phyloP scores from a whole-genome alignment of 2,113 vertebrate genomes.

The Mola mola region DNA sequence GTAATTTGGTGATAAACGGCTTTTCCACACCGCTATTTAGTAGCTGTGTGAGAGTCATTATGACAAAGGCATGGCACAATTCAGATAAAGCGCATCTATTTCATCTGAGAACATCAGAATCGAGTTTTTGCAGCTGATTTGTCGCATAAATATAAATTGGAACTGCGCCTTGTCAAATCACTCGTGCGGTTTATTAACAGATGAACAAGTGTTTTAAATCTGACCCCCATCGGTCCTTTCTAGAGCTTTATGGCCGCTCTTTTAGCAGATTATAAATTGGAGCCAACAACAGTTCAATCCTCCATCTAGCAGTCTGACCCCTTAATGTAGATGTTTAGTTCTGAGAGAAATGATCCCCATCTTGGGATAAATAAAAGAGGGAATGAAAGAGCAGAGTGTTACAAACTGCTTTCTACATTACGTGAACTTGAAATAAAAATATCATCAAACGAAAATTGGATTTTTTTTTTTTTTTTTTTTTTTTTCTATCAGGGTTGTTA shows the following conservation, averaged over 20 bases:
- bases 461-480: too few species aligned
- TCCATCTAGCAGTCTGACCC: constrained; percentile 70
- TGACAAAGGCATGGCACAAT: constrained; percentile 60
- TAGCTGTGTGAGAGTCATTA: constrained; percentile 54
- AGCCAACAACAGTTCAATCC: constrained; percentile 71
- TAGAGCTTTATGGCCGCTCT: constrained; percentile 42
- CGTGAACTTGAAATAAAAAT: too few species aligned
- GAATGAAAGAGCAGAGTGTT: too few species aligned
- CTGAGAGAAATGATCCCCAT: too few species aligned
- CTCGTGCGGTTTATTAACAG: constrained; percentile 60
- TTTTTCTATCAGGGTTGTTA: too few species aligned
- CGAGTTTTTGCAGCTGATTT: constrained; percentile 42
- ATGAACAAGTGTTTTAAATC: constrained; percentile 69
- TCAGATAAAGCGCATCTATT: constrained; percentile 63
- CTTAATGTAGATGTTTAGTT: constrained; percentile 72
- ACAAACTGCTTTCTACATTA: too few species aligned
- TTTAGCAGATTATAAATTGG: too few species aligned
- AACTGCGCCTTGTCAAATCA: constrained; percentile 50
- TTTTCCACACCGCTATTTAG: constrained; percentile 60
- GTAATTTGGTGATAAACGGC: constrained; percentile 81
- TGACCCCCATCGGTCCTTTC: constrained; percentile 54
- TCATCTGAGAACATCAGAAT: constrained; percentile 59
- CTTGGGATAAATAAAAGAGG: too few species aligned
- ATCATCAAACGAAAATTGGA: too few species aligned
- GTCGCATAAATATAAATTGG: constrained; percentile 66